phyloP scores from a whole-genome alignment of 2,888 invertebrate genomes.

The Balanococcus diminutus region DNA sequence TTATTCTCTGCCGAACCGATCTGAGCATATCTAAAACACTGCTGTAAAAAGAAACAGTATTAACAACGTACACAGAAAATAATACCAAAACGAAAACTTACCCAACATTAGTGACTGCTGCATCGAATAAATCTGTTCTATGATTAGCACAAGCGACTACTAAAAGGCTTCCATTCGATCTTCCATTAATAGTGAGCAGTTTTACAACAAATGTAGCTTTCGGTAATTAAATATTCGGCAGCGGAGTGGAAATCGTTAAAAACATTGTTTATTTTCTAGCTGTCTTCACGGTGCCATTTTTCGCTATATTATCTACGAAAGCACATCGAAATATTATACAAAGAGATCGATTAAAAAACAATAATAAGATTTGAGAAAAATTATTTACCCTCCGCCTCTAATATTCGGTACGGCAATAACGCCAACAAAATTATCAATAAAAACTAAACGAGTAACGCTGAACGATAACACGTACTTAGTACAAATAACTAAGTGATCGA shows the following conservation, averaged over 20 bases:
- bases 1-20: constrained; percentile 87
- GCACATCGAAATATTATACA: no score
- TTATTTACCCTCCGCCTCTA: constrained; percentile 88
- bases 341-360: background rate
- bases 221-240: constrained; percentile 81
- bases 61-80: background rate
- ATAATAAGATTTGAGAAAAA: background rate
- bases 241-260: constrained; percentile 96
- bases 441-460: constrained; percentile 83
- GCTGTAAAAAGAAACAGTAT: background rate
- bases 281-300: constrained; percentile 93
- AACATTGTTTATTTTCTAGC: constrained; percentile 89
- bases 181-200: constrained; percentile 88
- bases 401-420: constrained; percentile 92
- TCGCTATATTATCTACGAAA: constrained; percentile 90
- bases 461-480: no score
- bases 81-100: constrained; percentile 66
- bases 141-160: constrained; percentile 95
- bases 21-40: constrained; percentile 97
- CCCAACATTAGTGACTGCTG: constrained; percentile 94
- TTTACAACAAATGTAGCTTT: constrained; percentile 78
- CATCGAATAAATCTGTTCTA: constrained; percentile 91
- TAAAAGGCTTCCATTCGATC: constrained; percentile 96
- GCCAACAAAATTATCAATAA: constrained; percentile 87
- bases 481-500: no score